Conservation (phyloP, 2,797 vertebrate genomes). For the Vespertilio murinus region DNA sequence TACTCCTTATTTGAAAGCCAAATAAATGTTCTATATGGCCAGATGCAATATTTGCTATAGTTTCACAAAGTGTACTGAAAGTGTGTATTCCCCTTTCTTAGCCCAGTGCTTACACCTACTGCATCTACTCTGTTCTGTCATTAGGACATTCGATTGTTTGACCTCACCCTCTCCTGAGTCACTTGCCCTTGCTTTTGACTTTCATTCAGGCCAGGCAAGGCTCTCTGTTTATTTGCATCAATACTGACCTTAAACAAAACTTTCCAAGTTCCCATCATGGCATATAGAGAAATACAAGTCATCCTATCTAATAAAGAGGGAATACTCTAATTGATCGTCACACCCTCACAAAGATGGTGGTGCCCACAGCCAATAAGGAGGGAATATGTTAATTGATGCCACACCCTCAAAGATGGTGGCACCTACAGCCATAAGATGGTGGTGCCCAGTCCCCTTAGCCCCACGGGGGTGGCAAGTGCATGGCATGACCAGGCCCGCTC, state of each 20-base stretch:
- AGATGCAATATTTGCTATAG: neutral
- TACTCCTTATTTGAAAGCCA: neutral
- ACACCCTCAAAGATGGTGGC: no score
- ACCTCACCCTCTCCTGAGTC: neutral
- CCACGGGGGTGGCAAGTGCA: no score
- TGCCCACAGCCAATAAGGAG: no score
- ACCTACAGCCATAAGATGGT: no score
- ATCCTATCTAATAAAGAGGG: no score
- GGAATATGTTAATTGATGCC: no score
- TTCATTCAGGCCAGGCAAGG: neutral
- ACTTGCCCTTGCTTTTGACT: neutral
- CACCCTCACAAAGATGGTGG: no score
- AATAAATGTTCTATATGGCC: neutral
- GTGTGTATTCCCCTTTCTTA: neutral
- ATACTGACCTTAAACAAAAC: neutral
- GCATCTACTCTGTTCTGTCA: neutral
- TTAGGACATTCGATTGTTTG: neutral
- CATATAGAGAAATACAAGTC: neutral
- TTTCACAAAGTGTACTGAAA: neutral
- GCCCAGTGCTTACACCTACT: neutral
- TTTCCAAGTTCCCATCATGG: neutral
- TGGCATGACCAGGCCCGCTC: no score
- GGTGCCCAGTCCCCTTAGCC: no score
- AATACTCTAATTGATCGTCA: no score
- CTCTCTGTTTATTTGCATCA: neutral